Evolutionary conservation across 2,113 vertebrate genomes (phyloP), one percentile per base, ranked within the genome.

Genomic region (Phaethornis superciliosus): DNA sequence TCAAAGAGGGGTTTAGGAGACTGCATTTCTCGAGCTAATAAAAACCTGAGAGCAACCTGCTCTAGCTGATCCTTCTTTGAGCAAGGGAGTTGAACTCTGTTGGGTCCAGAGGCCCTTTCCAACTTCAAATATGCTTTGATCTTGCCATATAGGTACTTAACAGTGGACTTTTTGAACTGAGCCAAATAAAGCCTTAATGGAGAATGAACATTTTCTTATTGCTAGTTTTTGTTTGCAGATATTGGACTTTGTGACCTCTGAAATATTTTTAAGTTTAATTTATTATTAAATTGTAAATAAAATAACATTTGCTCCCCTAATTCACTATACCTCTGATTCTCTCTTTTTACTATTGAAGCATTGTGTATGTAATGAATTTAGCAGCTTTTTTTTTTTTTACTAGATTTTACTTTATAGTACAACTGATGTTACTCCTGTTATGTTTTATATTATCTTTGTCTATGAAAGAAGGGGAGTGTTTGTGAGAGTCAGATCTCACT

Each of bases 361-460:
- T 26, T 58, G 10, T 47, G n/a, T 64, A 88, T 88, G 64, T 80
- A 94, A 90, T 70, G 64, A 92, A 63, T 76, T 87, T 82, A 72
- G 30, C 18, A 81, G 91, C 46, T 92, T 93, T 6, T 23, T 49
- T 78, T 92, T 93, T 6, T 23, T 49, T 78, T 89, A 72, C 35
- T 76, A 90, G 52, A 84, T 83, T 85, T 94, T n/a, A 77, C 80
- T 82, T 70, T 89, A 60, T 75, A 91, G 59, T 81, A 83, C 60
- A 93, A 49, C 91, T 94, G 30, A 23, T 75, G 30, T 74, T 94
- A 56, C 76, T 91, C 68, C 9, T 79, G 7, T 89, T 65, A 52
- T 54, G n/a, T 88, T 96, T 90, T 87, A 92, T 80, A 62, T 88
- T 90, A 72, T 32, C 85, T 44, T 26, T 94, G 40, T 80, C 69